Evolutionary conservation across 2,888 invertebrate genomes (phyloP).

Genomic region (Ormyrus rosae): DNA sequence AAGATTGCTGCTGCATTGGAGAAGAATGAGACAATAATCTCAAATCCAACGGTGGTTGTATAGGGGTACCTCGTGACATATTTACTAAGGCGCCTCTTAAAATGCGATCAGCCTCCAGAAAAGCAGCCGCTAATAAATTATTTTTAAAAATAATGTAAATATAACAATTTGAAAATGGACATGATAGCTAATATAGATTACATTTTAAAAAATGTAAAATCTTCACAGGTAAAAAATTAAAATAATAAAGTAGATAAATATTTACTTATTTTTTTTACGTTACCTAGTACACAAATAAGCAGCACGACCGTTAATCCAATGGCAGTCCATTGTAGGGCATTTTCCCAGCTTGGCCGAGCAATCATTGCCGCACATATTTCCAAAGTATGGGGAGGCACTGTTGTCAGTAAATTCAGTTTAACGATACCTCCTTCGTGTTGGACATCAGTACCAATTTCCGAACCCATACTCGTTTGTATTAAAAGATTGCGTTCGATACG

Average conservation of each 20-base stretch:
- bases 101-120: conserved; percentile 85
- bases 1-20: conserved; percentile 68
- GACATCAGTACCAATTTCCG: conserved; percentile 40
- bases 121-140: conserved; percentile 78
- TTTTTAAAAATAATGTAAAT: not conserved
- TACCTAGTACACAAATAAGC: conserved; percentile 79
- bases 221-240: too few species aligned
- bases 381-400: conserved; percentile 81
- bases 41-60: conserved; percentile 81
- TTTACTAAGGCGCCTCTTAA: conserved; percentile 77
- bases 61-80: conserved; percentile 77
- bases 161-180: not conserved
- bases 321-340: conserved; percentile 81
- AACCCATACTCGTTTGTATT: conserved; percentile 80
- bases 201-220: too few species aligned
- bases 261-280: not conserved
- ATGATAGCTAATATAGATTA: too few species aligned
- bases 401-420: conserved; percentile 71
- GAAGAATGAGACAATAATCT: conserved; percentile 76
- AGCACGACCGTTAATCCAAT: conserved; percentile 80
- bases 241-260: too few species aligned
- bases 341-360: conserved; percentile 87
- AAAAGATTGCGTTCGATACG: conserved; percentile 82
- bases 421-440: conserved; percentile 63
- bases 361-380: conserved; percentile 83